These are phyloP conservation scores for Drosophila subpulchrella DNA, from an alignment of 1,140 invertebrate species.

Conservation along the genomic window DNA sequence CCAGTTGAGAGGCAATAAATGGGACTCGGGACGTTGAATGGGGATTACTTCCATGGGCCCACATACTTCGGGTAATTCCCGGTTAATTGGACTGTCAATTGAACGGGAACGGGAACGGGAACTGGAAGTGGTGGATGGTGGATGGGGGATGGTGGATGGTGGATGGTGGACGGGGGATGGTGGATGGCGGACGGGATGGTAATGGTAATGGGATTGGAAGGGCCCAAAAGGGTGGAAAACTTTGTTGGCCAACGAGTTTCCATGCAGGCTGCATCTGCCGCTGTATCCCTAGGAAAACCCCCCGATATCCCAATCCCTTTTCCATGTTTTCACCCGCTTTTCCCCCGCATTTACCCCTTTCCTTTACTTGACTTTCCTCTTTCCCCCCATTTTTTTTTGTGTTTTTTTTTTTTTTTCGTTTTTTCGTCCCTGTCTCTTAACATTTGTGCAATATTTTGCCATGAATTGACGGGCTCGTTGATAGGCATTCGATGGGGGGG, in stretches of 20 bases:
- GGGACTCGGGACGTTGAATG: constrained; percentile 38
- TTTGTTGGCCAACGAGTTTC: constrained; percentile 46
- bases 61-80: constrained; percentile 48
- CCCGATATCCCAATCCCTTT: constrained; percentile 2
- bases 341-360: neutral
- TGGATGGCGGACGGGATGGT: neutral
- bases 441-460: constrained; percentile 61
- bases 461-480: constrained; percentile 58
- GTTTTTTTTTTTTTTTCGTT: neutral
- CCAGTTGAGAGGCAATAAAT: constrained; percentile 25
- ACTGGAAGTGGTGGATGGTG: neutral
- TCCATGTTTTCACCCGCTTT: neutral
- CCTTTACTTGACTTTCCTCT: neutral
- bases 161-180: neutral
- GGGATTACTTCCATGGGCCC: constrained; percentile 47
- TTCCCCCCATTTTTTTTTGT: neutral
- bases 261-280: constrained; percentile 14
- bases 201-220: constrained; percentile 6
- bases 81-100: constrained; percentile 55
- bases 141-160: neutral
- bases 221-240: constrained; percentile 11
- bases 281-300: neutral
- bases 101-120: constrained; percentile 1
- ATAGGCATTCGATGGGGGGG: constrained; percentile 19
- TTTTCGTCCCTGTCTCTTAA: constrained; percentile 20